Percentiles rank a stretch among this genome's conserved stretches.
Evolutionary conservation across 2,888 invertebrate species (phyloP).

Genomic region (Brachyptera putata): DNA sequence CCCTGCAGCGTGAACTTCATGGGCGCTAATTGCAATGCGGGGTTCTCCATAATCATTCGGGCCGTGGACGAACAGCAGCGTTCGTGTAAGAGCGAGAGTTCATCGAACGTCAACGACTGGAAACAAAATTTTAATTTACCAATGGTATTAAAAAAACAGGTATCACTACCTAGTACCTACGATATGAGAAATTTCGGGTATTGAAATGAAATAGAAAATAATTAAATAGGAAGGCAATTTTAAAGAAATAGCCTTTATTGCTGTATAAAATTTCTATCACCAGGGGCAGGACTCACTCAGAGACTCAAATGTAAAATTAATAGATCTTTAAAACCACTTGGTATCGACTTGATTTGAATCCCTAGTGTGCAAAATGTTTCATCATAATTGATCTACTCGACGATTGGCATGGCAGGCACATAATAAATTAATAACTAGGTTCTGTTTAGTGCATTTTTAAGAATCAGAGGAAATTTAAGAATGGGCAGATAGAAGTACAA

Average conservation of each 20-base stretch:
- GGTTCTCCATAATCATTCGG: neutral
- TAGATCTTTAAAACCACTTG: no score
- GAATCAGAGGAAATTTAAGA: no score
- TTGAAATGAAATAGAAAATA: neutral
- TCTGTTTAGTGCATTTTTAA: no score
- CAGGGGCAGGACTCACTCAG: neutral
- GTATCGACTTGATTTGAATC: no score
- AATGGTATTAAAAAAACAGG: no score
- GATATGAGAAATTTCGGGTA: neutral
- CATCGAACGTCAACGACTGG: constrained; percentile 1
- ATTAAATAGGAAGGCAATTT: neutral
- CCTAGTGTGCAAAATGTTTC: no score
- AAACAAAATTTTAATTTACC: no score
- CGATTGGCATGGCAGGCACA: no score
- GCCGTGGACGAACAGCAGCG: neutral
- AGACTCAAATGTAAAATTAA: neutral
- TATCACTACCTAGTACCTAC: neutral
- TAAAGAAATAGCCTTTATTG: neutral
- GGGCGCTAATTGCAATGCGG: neutral
- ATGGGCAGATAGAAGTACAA: neutral
- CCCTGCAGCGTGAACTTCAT: neutral
- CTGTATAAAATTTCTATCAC: no score
- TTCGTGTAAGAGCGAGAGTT: constrained; percentile 4
- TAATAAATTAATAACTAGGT: no score
- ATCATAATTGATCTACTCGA: no score